Conservation (phyloP, 2,888 invertebrate species). For the Eupithecia pulchellata region DNA sequence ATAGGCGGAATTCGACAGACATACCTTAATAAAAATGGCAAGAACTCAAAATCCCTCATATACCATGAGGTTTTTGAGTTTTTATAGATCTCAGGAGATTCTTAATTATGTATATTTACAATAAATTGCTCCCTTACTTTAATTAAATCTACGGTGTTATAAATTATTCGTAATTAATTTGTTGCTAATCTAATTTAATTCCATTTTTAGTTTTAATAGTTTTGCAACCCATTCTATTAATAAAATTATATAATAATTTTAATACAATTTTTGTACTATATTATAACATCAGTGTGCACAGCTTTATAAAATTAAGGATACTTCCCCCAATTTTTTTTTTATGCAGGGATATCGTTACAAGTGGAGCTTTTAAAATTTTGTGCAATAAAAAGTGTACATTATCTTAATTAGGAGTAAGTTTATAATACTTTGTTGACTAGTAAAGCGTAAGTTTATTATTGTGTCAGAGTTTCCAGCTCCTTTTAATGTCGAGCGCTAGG, state of each 20-base stretch:
- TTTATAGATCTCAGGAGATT: slow-evolving; percentile 50
- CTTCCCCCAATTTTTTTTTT: slow-evolving; percentile 34
- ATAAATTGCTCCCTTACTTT: slow-evolving; percentile 81
- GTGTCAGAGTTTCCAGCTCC: slow-evolving; percentile 62
- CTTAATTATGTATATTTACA: slow-evolving; percentile 56
- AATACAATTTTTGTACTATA: slow-evolving; percentile 6
- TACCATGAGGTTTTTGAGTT: slow-evolving; percentile 3
- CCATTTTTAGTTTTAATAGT: slow-evolving; percentile 1
- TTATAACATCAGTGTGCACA: slow-evolving; percentile 17
- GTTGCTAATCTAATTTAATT: slow-evolving; percentile 17
- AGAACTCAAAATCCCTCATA: slow-evolving; percentile 40
- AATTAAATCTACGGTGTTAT: slow-evolving; percentile 67
- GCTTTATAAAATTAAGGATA: slow-evolving; percentile 27
- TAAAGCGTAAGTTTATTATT: slow-evolving; percentile 81
- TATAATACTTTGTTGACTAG: slow-evolving; percentile 62
- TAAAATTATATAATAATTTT: neutral
- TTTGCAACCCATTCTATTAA: slow-evolving; percentile 28
- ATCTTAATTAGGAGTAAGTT: slow-evolving; percentile 52
- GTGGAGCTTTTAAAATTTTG: slow-evolving; percentile 50
- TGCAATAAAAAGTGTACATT: slow-evolving; percentile 69
- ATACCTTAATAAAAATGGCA: slow-evolving; percentile 13
- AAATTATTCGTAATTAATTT: slow-evolving; percentile 4
- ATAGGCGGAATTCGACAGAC: too few relatives aligned
- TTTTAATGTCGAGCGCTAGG: slow-evolving; percentile 31
- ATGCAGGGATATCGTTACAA: slow-evolving; percentile 14